Evolutionary conservation across 2,797 vertebrate genomes (phyloP).

Genomic region (Acanthurus lineatus): DNA sequence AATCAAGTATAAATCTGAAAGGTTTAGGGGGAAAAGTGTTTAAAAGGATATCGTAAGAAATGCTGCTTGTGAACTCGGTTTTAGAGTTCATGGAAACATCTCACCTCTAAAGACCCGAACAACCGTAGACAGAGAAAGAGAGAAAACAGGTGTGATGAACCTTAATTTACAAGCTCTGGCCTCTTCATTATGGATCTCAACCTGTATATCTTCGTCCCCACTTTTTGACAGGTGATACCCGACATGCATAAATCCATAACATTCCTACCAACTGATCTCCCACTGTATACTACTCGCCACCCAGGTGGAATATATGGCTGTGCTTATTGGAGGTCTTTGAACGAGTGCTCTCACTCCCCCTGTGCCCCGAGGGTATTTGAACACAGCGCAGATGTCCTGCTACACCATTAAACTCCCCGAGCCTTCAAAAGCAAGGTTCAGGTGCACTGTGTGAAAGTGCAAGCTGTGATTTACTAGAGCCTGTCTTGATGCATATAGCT

Average conservation of each 20-base stretch:
- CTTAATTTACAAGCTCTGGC: conserved; percentile 65
- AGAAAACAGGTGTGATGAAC: conserved; percentile 59
- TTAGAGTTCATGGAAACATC: conserved; percentile 29
- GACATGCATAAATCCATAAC: conserved; percentile 69
- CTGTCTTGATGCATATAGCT: conserved; percentile 23
- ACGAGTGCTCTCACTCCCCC: conserved; percentile 18
- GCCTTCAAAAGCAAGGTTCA: conserved; percentile 37
- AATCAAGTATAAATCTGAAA: neutral
- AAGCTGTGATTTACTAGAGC: conserved; percentile 51
- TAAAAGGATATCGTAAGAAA: neutral
- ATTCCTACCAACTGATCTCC: conserved; percentile 56
- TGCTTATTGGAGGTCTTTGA: conserved; percentile 44
- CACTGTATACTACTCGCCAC: conserved; percentile 68
- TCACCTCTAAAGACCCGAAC: conserved; percentile 40
- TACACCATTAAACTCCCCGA: conserved; percentile 52
- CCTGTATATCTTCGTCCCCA: conserved; percentile 58
- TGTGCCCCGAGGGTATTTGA: conserved; percentile 48
- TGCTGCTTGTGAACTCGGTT: conserved; percentile 14
- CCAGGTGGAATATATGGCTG: conserved; percentile 60
- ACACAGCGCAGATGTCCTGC: conserved; percentile 66
- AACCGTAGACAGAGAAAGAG: conserved; percentile 39
- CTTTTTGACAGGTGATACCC: conserved; percentile 72
- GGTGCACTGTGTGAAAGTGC: conserved; percentile 35
- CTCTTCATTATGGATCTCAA: conserved; percentile 63
- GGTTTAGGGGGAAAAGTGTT: no score